Evolutionary conservation across 92 coral and sea anemone species (phyloP).

Genomic region (Montipora capitata): DNA sequence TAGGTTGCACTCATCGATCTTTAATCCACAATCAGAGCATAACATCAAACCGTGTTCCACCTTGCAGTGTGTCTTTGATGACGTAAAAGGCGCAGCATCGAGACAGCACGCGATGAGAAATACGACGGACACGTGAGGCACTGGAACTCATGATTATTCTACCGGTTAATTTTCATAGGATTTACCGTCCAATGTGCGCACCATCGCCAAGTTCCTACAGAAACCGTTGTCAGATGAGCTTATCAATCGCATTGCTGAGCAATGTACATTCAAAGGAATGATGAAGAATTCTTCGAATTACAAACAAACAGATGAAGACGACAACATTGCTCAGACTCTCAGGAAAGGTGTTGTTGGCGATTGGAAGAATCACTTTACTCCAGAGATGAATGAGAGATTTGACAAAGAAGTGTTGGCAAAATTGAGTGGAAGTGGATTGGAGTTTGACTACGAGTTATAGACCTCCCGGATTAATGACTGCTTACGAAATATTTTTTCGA

Average conservation of each 20-base stretch:
- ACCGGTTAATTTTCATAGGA: not conserved
- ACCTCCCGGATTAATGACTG: no score
- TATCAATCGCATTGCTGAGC: slow-evolving; percentile 26
- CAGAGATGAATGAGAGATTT: slow-evolving; percentile 33
- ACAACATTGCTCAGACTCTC: not conserved
- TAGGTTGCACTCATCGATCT: no score
- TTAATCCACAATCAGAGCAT: no score
- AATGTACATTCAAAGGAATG: slow-evolving; percentile 33
- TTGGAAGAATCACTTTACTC: slow-evolving; percentile 30
- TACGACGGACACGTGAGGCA: no score
- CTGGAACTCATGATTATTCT: not conserved
- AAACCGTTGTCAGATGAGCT: slow-evolving; percentile 24
- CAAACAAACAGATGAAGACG: not conserved
- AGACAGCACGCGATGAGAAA: no score
- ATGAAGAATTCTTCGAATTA: not conserved
- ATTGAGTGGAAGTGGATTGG: slow-evolving; percentile 7
- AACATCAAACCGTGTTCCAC: no score
- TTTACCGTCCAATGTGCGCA: slow-evolving; percentile 17
- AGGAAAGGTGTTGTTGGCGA: slow-evolving; percentile 39
- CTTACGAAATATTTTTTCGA: no score
- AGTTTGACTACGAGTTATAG: slow-evolving; percentile 12
- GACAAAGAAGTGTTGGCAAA: slow-evolving; percentile 21
- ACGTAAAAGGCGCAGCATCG: no score
- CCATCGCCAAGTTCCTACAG: slow-evolving; percentile 28
- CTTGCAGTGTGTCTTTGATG: no score